phyloP scores from a whole-genome alignment of 2,797 vertebrate genomes.

The Gobionotothen gibberifrons region DNA sequence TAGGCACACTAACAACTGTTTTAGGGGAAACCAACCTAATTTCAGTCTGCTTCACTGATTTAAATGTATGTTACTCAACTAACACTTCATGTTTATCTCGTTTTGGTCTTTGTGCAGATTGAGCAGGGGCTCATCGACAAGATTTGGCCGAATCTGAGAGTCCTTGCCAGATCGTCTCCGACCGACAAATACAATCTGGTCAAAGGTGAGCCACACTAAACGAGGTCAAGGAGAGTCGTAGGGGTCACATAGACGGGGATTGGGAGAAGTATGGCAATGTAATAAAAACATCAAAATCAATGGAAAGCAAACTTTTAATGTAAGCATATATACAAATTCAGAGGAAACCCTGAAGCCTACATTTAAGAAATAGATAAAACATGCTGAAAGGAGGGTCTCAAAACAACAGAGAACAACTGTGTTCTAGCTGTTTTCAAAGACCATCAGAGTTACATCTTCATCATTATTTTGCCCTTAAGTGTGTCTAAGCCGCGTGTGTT shows the following conservation, averaged over 20 bases:
- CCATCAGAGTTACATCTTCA: too few species aligned
- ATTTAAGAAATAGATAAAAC: too few species aligned
- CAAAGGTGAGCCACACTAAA: constrained; percentile 86
- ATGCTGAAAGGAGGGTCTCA: background rate
- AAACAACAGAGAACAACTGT: background rate
- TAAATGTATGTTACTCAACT: background rate
- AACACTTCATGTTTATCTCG: background rate
- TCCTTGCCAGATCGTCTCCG: constrained; percentile 95
- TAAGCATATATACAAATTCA: too few species aligned
- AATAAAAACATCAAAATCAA: too few species aligned
- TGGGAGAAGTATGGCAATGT: too few species aligned
- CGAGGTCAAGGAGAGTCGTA: background rate
- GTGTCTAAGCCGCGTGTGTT: constrained; percentile 1
- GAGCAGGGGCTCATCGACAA: constrained; percentile 96
- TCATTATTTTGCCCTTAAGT: background rate
- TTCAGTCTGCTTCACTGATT: background rate
- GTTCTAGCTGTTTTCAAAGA: background rate
- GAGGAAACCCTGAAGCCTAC: too few species aligned
- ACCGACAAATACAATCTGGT: constrained; percentile 97
- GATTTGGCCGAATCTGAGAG: constrained; percentile 96
- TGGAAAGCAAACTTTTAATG: too few species aligned
- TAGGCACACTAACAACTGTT: background rate
- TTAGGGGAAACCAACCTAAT: background rate
- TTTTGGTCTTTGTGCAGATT: constrained; percentile 77
- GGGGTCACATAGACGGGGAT: too few species aligned